Base-by-base conservation (phyloP, 2,797 vertebrate species). In the Uromys caudimaculatus region DNA sequence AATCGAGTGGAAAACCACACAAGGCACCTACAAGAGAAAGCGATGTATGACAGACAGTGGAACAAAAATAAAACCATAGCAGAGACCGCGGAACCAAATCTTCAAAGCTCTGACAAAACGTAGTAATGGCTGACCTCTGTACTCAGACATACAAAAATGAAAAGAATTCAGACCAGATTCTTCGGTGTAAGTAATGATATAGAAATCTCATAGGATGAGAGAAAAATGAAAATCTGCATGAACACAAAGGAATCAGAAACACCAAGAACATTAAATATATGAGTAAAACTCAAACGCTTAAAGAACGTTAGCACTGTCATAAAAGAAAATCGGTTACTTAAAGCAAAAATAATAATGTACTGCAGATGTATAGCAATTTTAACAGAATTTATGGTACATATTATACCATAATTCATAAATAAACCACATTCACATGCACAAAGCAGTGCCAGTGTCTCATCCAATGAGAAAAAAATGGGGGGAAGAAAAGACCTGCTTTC, bases 1-100 rank as follows among this genome's bases (percentile, higher is more conserved):
- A 93, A 94, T n/a, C 3, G 14, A 86, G 38, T 87, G 76, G 93
- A 89, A 97, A 89, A 82, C 56, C 85, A 89, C 82, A 91, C 60
- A 91, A 82, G 35, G 12, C 60, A 62, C 52, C 11, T 83, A 81
- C 83, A 47, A 29, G 50, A 17, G 75, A 67, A 81, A 75, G 56
- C 76, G 17, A 86, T 32, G 23, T 7, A 47, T 58, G 44, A 90
- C 32, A 84, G 32, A 78, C 4, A 94, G 76, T 32, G 29, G 19
- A 78, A 93, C 62, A 86, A 87, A 76, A 47, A 35, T 24, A 96
- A 73, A 95, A 93, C 10, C 41, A 77, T 11, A 35, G 41, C 75
- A 83, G 69, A 81, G 62, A 96, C 44, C 54, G 12, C 50, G 67
- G 21, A 85, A 71, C 54, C 71, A 85, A 50, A 86, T 35, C 56